Conservation (phyloP, 2,113 vertebrate species). For the Mohoua ochrocephala region DNA sequence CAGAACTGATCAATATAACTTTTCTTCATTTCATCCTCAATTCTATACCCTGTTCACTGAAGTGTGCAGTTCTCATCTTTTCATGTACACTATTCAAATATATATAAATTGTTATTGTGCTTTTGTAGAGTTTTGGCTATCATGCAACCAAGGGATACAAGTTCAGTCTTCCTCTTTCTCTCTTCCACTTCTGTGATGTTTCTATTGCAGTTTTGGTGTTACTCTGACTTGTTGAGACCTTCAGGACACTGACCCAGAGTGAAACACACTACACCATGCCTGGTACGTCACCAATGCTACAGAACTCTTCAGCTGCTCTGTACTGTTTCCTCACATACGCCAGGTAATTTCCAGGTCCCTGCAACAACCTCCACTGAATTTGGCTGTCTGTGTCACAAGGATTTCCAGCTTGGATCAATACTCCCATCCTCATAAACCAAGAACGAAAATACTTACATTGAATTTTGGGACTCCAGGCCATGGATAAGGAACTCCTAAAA, state of each 20-base stretch:
- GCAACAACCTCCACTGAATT: not conserved
- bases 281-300: not conserved
- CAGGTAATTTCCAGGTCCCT: not conserved
- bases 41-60: not conserved
- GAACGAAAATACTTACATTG: not conserved
- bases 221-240: not conserved
- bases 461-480: not conserved
- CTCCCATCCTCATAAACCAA: not conserved
- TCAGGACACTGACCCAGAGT: not conserved
- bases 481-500: not conserved
- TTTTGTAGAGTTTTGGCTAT: not conserved
- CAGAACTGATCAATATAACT: not conserved
- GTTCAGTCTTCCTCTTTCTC: not conserved
- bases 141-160: not conserved
- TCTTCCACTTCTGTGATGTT: not conserved
- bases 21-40: not conserved
- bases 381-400: not conserved
- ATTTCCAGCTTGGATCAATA: not conserved
- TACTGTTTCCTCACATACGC: not conserved
- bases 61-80: not conserved
- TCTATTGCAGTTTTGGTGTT: not conserved
- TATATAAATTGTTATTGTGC: not conserved
- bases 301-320: not conserved
- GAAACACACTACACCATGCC: not conserved
- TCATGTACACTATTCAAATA: not conserved